Percentiles rank a stretch among this genome's conserved stretches.
Conservation (phyloP, 2,113 vertebrate species). For the Megalops atlanticus region DNA sequence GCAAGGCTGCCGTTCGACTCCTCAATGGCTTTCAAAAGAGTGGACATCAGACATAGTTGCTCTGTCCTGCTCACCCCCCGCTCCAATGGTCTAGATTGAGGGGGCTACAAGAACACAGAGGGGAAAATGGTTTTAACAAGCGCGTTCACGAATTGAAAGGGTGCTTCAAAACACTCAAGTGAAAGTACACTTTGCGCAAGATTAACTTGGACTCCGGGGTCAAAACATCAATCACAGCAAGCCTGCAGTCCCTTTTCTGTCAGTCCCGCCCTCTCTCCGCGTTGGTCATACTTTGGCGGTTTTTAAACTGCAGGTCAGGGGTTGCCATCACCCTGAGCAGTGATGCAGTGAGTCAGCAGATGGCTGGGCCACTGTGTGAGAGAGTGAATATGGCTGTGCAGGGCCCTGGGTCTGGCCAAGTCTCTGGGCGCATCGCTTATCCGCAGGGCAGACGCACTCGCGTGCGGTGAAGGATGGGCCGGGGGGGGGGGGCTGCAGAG, state of each 20-base stretch:
- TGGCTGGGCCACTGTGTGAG: too few relatives aligned
- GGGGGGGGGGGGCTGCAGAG: not conserved
- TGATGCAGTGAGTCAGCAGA: not conserved
- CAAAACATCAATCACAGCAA: not conserved
- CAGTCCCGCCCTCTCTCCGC: not conserved
- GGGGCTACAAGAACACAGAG: constrained; percentile 28
- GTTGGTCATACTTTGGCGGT: not conserved
- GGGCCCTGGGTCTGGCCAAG: too few relatives aligned
- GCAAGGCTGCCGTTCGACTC: constrained; percentile 40
- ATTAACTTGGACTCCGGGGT: not conserved
- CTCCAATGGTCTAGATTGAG: not conserved
- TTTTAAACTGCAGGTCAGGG: not conserved
- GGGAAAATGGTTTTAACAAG: not conserved
- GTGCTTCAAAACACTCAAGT: not conserved
- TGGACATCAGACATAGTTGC: constrained; percentile 55
- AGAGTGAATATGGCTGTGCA: too few relatives aligned
- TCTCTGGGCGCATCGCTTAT: too few relatives aligned
- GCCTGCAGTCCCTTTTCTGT: too few relatives aligned
- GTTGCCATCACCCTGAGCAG: not conserved
- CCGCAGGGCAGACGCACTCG: too few relatives aligned
- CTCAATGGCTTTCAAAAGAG: constrained; percentile 58
- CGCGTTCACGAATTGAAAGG: not conserved
- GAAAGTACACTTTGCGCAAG: not conserved
- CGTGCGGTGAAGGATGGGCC: too few relatives aligned
- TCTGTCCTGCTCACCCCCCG: constrained; percentile 41